These are phyloP conservation scores for Lichenostomus cassidix DNA, from an alignment of 2,113 vertebrate species.

Conservation along the genomic window DNA sequence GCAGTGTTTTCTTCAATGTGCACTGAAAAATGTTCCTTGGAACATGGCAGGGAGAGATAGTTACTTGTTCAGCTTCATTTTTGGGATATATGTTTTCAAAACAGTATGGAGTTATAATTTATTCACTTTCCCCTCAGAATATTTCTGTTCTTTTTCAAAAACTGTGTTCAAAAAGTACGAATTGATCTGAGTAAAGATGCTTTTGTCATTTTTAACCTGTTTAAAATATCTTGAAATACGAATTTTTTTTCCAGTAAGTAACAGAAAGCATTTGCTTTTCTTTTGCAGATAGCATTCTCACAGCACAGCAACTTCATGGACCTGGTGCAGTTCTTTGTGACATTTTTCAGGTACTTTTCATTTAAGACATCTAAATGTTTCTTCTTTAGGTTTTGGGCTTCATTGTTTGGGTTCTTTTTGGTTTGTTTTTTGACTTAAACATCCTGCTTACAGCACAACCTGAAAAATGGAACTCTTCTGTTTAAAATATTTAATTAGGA, in stretches of 20 bases:
- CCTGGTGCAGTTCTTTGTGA: constrained; percentile 99
- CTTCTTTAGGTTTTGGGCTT: background rate
- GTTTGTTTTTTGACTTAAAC: background rate
- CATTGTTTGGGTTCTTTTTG: background rate
- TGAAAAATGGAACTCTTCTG: background rate
- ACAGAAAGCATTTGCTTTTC: constrained; percentile 49
- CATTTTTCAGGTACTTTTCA: constrained; percentile 93
- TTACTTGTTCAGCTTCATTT: background rate
- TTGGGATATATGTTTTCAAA: background rate
- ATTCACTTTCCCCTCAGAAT: background rate
- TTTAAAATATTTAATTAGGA: background rate
- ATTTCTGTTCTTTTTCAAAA: background rate
- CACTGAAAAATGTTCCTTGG: background rate
- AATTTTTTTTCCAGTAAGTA: background rate
- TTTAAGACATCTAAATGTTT: background rate
- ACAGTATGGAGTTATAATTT: background rate
- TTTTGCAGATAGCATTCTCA: constrained; percentile 94
- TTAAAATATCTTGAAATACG: background rate
- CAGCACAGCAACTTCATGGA: constrained; percentile 99
- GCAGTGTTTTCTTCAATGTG: background rate
- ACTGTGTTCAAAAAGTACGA: background rate
- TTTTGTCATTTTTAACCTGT: background rate
- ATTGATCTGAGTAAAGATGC: background rate
- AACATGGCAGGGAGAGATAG: background rate
- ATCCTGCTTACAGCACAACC: background rate